A percentile compares a stretch with the other conserved stretches of the same genome.
phyloP scores from a whole-genome alignment of 2,113 vertebrate species.

The Pontoporia blainvillei region DNA sequence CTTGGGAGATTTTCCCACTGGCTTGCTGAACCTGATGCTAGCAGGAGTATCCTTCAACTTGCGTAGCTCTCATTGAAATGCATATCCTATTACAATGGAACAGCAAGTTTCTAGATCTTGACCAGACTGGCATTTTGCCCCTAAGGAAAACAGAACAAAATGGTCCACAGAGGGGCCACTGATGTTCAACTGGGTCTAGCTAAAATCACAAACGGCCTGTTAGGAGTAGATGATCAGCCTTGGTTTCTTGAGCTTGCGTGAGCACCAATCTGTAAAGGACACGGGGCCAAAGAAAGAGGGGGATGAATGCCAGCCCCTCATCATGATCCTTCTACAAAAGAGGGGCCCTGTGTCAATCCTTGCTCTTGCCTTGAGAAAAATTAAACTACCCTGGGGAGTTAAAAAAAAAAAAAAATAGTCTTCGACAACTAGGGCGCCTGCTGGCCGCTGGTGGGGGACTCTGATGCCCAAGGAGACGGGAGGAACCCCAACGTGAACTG shows the following conservation, averaged over 20 bases:
- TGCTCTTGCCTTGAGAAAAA: conserved; percentile 18
- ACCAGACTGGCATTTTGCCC: conserved; percentile 59
- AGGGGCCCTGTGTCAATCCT: not conserved
- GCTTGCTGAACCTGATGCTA: conserved; percentile 53
- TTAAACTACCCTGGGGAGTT: not conserved
- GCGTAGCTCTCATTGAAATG: conserved; percentile 68
- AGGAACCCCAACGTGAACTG: no score
- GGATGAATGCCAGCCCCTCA: not conserved
- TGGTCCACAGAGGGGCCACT: conserved; percentile 52
- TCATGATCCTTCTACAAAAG: not conserved
- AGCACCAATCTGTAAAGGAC: not conserved
- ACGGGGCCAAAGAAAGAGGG: not conserved
- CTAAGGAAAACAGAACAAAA: conserved; percentile 70
- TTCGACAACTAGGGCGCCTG: not conserved
- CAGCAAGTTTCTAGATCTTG: conserved; percentile 70
- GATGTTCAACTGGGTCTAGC: conserved; percentile 51
- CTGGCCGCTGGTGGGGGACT: no score
- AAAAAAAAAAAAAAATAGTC: not conserved
- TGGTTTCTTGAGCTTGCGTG: not conserved
- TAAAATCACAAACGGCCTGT: conserved; percentile 37
- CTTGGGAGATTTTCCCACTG: conserved; percentile 49
- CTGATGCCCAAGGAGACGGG: no score
- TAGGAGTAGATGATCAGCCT: conserved; percentile 16
- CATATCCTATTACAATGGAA: conserved; percentile 68
- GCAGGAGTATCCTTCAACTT: conserved; percentile 31